Evolutionary conservation across 2,113 vertebrate species (phyloP).

Genomic region (Pangasianodon hypophthalmus): DNA sequence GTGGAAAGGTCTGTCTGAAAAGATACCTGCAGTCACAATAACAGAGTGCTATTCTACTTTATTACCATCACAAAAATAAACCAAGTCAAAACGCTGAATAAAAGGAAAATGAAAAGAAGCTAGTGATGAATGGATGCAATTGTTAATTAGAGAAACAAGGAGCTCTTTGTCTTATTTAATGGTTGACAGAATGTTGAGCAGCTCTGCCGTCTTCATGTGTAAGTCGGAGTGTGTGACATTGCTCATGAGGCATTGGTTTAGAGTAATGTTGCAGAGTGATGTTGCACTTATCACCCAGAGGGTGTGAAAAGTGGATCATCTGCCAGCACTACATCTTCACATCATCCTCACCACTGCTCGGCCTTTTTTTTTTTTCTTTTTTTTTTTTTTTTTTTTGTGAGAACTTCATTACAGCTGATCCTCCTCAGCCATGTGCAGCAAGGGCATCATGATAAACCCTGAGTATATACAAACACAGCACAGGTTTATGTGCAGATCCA

Average conservation of each 20-base stretch:
- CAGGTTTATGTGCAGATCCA: slow-evolving; percentile 15
- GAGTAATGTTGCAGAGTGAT: slow-evolving; percentile 9
- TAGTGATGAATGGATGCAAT: not conserved
- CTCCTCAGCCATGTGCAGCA: slow-evolving; percentile 13
- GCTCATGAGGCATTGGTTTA: slow-evolving; percentile 13
- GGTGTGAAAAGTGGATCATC: slow-evolving; percentile 41
- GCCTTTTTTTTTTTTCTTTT: not conserved
- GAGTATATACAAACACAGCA: not conserved
- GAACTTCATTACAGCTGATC: slow-evolving; percentile 38
- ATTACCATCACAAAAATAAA: not conserved
- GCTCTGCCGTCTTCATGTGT: not conserved
- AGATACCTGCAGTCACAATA: not conserved
- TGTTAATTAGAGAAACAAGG: not conserved
- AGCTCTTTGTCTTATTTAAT: not conserved
- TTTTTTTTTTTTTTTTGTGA: not conserved
- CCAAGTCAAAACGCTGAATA: not conserved
- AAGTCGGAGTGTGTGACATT: slow-evolving; percentile 11
- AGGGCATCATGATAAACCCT: slow-evolving; percentile 24
- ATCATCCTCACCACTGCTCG: slow-evolving; percentile 22
- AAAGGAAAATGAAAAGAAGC: not conserved
- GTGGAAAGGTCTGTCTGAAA: not conserved
- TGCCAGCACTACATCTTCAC: slow-evolving; percentile 11
- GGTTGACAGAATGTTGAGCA: not conserved
- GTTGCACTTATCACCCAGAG: slow-evolving; percentile 15
- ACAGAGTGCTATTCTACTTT: not conserved